phyloP scores from a whole-genome alignment of 2,113 vertebrate genomes.

The Plecturocebus donacophilus region DNA sequence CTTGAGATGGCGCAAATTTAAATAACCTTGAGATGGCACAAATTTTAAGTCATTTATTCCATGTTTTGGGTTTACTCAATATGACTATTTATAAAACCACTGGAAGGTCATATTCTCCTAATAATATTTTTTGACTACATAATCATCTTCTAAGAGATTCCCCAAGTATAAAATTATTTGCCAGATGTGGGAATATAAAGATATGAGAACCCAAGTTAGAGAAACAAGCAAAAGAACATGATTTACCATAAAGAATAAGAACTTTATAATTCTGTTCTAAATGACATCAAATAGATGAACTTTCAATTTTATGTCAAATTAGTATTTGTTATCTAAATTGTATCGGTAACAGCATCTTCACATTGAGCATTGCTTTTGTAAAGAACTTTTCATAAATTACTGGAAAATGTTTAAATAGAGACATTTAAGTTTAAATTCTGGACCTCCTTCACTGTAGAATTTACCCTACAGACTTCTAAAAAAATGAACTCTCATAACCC shows the following conservation, averaged over 20 bases:
- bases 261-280: not conserved
- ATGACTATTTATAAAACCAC: conserved; percentile 2
- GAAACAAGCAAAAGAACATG: not conserved
- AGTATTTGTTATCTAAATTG: not conserved
- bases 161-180: not conserved
- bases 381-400: not conserved
- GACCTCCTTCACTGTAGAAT: not conserved
- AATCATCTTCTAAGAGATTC: not conserved
- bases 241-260: conserved; percentile 5
- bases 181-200: not conserved
- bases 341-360: not conserved
- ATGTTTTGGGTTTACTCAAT: not conserved
- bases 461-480: not conserved
- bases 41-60: not conserved
- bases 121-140: not conserved
- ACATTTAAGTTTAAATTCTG: not conserved
- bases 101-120: not conserved
- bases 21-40: not conserved
- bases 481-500: not conserved
- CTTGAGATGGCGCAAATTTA: not conserved
- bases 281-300: not conserved
- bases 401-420: not conserved
- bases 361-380: not conserved
- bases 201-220: not conserved
- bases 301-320: conserved; percentile 47